These are phyloP conservation scores for Chromobotia macracanthus DNA, from an alignment of 2,797 vertebrate species.

Conservation along the genomic window DNA sequence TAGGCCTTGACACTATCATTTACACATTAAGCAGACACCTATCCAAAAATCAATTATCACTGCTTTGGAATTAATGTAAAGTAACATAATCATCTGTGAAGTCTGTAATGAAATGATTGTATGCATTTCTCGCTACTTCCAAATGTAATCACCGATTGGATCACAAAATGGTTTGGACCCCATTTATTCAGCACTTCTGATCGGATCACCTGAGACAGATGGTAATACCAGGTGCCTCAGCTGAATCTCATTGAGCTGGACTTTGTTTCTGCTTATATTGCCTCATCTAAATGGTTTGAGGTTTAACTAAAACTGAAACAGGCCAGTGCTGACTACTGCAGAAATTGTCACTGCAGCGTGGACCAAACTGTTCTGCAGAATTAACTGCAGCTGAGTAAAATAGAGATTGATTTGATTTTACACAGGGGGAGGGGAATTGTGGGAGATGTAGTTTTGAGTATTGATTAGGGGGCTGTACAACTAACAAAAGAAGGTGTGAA, in stretches of 20 bases:
- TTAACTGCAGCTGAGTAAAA: constrained; percentile 10
- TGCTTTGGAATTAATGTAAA: background rate
- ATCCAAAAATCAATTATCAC: background rate
- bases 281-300: constrained; percentile 24
- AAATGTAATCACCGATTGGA: background rate
- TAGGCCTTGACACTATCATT: background rate
- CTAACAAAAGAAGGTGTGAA: background rate
- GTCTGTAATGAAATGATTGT: background rate
- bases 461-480: constrained; percentile 9
- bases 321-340: constrained; percentile 23
- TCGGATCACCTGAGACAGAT: background rate
- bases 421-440: background rate
- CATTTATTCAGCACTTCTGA: background rate
- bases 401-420: constrained; percentile 10
- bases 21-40: background rate
- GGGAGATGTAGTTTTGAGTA: background rate
- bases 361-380: constrained; percentile 26
- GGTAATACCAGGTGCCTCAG: background rate
- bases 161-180: background rate
- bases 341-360: constrained; percentile 11
- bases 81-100: background rate
- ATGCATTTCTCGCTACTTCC: background rate
- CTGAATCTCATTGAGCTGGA: background rate
- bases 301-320: constrained; percentile 38
- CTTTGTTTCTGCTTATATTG: constrained; percentile 17